These are phyloP conservation scores for Hylaea fasciaria DNA, from an alignment of 2,888 invertebrate genomes.

Conservation along the genomic window DNA sequence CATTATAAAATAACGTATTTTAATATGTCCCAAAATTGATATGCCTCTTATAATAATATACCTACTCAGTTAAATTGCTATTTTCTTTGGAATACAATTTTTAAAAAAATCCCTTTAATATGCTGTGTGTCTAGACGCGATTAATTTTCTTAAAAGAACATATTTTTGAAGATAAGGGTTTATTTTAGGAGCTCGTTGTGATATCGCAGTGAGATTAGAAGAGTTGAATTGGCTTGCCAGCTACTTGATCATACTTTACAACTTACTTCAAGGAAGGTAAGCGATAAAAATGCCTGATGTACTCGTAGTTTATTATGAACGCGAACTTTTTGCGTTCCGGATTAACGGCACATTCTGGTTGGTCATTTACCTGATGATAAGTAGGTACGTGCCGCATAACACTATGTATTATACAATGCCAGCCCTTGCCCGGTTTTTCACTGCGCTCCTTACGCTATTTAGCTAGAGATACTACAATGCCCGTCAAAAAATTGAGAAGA, in stretches of 20 bases:
- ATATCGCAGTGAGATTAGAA: slow-evolving; percentile 16
- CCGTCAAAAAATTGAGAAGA: no score
- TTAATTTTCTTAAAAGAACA: slow-evolving; percentile 31
- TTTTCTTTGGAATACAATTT: slow-evolving; percentile 21
- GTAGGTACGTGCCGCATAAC: no score
- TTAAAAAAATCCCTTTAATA: slow-evolving; percentile 33
- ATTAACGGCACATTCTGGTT: no score
- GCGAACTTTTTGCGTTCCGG: no score
- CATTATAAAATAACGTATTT: not conserved
- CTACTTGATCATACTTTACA: not conserved
- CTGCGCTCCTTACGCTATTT: no score
- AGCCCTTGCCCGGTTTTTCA: no score
- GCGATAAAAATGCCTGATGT: no score
- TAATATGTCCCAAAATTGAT: slow-evolving; percentile 6
- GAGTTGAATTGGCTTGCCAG: not conserved
- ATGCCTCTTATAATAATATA: not conserved
- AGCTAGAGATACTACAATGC: no score
- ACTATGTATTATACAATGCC: no score
- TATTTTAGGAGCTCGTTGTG: slow-evolving; percentile 15
- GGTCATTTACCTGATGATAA: no score
- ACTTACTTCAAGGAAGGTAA: not conserved
- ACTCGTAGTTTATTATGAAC: no score
- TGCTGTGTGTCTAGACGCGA: slow-evolving; percentile 36
- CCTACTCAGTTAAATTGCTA: not conserved
- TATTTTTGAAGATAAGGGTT: slow-evolving; percentile 26